Percentiles rank a stretch among this genome's conserved stretches.
Conservation (phyloP, 2,888 invertebrate species). For the Trissolcus japonicus region DNA sequence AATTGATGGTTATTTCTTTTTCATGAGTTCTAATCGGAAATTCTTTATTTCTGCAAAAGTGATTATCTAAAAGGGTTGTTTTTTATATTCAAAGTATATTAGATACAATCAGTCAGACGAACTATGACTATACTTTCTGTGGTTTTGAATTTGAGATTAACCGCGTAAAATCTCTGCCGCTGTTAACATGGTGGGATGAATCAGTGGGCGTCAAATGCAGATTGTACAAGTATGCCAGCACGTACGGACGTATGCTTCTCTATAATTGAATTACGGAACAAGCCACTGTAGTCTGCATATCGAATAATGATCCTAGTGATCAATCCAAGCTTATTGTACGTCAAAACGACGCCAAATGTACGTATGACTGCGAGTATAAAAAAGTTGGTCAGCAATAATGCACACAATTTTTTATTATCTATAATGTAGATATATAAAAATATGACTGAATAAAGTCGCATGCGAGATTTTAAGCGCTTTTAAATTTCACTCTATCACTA, state of each 20-base stretch:
- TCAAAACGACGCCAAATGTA: constrained; percentile 42
- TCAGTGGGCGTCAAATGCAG: constrained; percentile 71
- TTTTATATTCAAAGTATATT: constrained; percentile 14
- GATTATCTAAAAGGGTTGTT: neutral
- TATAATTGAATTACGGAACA: constrained; percentile 60
- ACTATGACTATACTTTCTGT: constrained; percentile 46
- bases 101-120: constrained; percentile 20
- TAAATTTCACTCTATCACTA: no score
- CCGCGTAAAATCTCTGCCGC: constrained; percentile 64
- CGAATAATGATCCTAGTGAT: constrained; percentile 64
- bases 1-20: constrained; percentile 33
- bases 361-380: neutral
- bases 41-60: neutral
- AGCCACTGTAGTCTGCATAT: constrained; percentile 62
- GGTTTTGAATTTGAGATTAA: constrained; percentile 58
- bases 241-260: constrained; percentile 54
- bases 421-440: no score
- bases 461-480: no score
- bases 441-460: no score
- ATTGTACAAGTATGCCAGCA: constrained; percentile 68
- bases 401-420: neutral
- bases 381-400: neutral
- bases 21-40: neutral
- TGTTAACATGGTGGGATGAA: constrained; percentile 68
- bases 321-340: constrained; percentile 55